phyloP scores from a whole-genome alignment of 1,140 invertebrate genomes.

The Listronotus bonariensis region DNA sequence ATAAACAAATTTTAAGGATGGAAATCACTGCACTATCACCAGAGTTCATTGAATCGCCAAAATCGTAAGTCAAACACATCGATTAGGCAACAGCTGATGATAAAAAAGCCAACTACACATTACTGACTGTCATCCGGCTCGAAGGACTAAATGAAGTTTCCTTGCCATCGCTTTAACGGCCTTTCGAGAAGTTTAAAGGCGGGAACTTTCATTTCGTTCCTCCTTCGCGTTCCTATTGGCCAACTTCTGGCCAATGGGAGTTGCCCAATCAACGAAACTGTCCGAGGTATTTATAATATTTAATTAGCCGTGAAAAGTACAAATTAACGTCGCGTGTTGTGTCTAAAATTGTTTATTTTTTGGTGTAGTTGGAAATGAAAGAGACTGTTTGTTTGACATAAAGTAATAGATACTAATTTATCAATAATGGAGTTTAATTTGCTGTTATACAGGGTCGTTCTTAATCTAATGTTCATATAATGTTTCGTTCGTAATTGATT shows the following conservation, averaged over 20 bases:
- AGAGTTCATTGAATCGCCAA: constrained; percentile 7
- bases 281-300: constrained; percentile 41
- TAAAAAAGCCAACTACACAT: constrained; percentile 8
- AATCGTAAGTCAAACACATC: neutral
- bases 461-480: too few species aligned
- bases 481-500: too few species aligned
- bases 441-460: too few species aligned
- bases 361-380: constrained; percentile 6
- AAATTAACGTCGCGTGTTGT: constrained; percentile 37
- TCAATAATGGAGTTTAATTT: too few species aligned
- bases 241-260: constrained; percentile 37
- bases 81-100: constrained; percentile 8
- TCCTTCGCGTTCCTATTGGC: constrained; percentile 37
- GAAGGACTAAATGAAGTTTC: constrained; percentile 17
- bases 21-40: neutral
- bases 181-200: constrained; percentile 19
- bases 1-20: neutral
- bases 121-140: constrained; percentile 4
- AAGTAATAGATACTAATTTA: neutral
- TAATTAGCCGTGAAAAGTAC: constrained; percentile 44
- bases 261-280: constrained; percentile 41
- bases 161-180: constrained; percentile 20
- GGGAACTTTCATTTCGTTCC: constrained; percentile 24
- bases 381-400: neutral
- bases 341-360: constrained; percentile 14